Evolutionary conservation across 2,113 vertebrate species (phyloP).

Genomic region (Furnarius figulus): DNA sequence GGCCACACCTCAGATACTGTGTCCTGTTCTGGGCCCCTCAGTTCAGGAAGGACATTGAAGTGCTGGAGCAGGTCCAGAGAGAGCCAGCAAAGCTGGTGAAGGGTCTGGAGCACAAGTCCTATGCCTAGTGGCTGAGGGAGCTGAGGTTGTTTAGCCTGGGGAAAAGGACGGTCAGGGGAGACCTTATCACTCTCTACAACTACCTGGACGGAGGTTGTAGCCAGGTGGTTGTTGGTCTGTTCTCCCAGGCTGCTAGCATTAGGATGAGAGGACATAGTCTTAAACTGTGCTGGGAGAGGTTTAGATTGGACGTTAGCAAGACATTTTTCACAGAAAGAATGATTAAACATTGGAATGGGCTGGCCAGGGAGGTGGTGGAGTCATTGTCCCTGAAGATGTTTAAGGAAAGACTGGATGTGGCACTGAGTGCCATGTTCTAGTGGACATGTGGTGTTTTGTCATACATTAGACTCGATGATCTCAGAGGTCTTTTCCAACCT

Average conservation of each 20-base stretch:
- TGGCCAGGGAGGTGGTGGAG: not conserved
- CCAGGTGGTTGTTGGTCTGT: not conserved
- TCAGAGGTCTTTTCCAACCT: not conserved
- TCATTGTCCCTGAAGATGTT: not conserved
- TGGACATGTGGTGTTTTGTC: not conserved
- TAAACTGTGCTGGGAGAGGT: not conserved
- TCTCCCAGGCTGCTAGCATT: not conserved
- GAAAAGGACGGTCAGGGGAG: not conserved
- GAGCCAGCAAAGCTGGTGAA: not conserved
- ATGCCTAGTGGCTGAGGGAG: not conserved
- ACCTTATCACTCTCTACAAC: not conserved
- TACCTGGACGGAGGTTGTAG: not conserved
- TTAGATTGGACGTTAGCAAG: not conserved
- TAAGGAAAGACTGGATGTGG: fast-evolving
- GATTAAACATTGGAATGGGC: no score
- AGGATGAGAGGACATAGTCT: not conserved
- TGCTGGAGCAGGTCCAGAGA: not conserved
- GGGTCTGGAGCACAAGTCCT: not conserved
- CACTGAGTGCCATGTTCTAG: no score
- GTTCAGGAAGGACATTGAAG: not conserved
- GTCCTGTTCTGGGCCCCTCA: not conserved
- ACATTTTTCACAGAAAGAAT: not conserved
- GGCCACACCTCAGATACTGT: not conserved
- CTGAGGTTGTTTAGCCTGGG: not conserved
- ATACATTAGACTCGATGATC: not conserved